Evolutionary conservation across 2,113 vertebrate genomes (phyloP).

Genomic region (Halcyon senegalensis): DNA sequence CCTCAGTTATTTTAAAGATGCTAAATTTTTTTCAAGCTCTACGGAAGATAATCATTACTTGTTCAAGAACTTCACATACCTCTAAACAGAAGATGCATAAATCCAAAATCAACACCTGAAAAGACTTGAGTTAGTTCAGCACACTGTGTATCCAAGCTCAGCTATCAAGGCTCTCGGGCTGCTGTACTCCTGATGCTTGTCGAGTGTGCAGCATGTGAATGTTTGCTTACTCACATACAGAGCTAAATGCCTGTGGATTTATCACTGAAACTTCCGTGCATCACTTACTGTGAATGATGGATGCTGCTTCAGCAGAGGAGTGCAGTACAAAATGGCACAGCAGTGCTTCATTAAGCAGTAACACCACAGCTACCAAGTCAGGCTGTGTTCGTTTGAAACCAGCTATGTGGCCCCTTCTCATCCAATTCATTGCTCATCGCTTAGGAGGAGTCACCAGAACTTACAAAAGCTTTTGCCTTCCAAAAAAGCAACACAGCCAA

Average conservation of each 20-base stretch:
- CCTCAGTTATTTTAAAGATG: not conserved
- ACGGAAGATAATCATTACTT: not conserved
- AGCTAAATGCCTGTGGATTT: not conserved
- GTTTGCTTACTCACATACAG: not conserved
- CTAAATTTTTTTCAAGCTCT: not conserved
- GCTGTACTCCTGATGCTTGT: not conserved
- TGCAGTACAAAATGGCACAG: not conserved
- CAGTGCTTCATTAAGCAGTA: not conserved
- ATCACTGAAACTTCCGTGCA: not conserved
- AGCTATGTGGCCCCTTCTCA: not conserved
- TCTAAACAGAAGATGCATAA: not conserved
- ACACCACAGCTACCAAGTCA: not conserved
- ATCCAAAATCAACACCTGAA: conserved; percentile 35
- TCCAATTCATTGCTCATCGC: not conserved
- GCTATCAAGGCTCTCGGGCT: not conserved
- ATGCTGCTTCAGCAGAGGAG: not conserved
- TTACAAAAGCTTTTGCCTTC: conserved; percentile 11
- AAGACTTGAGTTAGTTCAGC: not conserved
- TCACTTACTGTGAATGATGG: not conserved
- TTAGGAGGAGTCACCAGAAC: conserved; percentile 4
- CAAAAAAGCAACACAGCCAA: conserved; percentile 26
- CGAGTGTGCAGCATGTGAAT: not conserved
- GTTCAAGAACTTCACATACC: conserved; percentile 32
- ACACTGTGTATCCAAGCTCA: not conserved
- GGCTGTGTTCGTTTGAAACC: not conserved